Conservation (phyloP, 2,888 invertebrate genomes). For the Bombylius discolor region DNA sequence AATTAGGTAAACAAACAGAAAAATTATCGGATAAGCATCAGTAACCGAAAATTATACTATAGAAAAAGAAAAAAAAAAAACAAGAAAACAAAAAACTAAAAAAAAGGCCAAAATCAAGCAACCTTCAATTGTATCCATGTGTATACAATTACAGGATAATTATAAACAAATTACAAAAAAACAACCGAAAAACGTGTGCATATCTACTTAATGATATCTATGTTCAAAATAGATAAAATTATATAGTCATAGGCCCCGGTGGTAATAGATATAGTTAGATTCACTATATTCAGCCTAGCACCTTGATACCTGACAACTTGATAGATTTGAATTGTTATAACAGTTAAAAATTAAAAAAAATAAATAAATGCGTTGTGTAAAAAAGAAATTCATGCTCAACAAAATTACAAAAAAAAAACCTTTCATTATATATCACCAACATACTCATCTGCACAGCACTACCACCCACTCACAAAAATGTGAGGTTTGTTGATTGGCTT, state of each 20-base stretch:
- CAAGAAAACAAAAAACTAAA: no score
- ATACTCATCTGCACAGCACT: no score
- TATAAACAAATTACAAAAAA: constrained; percentile 10
- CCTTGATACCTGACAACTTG: constrained; percentile 4
- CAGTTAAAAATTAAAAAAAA: no score
- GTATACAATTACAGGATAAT: constrained; percentile 10
- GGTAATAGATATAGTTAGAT: no score
- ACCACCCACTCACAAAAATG: no score
- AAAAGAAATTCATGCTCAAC: no score
- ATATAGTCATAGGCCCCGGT: no score
- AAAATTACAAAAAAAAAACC: no score
- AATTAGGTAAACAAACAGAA: constrained; percentile 11
- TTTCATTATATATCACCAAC: no score
- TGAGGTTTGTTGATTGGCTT: neutral
- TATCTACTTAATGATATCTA: neutral
- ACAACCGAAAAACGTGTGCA: neutral
- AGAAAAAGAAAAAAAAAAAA: neutral
- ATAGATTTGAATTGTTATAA: neutral
- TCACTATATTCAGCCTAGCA: neutral
- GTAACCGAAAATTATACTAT: constrained; percentile 2
- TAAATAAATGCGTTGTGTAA: no score
- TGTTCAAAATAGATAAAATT: no score
- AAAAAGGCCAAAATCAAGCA: neutral
- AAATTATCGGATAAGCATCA: constrained; percentile 8
- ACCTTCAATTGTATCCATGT: neutral